Evolutionary conservation across 2,888 invertebrate species (phyloP), one percentile per base, ranked within the genome.

Genomic region (Lissonota sp.): DNA sequence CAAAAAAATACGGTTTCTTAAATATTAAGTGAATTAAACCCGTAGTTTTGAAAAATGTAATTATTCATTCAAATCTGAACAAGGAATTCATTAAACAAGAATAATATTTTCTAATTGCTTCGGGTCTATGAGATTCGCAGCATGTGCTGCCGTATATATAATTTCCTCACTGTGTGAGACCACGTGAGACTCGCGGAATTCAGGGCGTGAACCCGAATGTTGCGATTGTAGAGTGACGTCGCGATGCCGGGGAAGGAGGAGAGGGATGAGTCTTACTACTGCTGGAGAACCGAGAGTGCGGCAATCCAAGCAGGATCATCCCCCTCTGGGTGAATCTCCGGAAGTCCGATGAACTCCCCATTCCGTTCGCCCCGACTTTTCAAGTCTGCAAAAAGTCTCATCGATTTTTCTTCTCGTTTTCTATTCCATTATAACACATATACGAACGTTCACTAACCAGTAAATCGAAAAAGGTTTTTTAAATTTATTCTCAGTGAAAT

Each of bases 101-200:
- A 26, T 26, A 26, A 26, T 26, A 26, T 26, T 26, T 26, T 26
- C 26, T 3, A 26, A 26, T 26, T 3, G 26, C 26, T 26, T 26
- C 26, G 26, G 26, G 26, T 26, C 26, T 26, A 26, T 26, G 26
- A 3, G 26, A 3, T 26, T 26, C 26, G 26, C 26, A 26, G 26
- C 1, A 26, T 26, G 26, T 26, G 3, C 26, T 3, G 26, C 26
- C 26, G 26, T 26, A 26, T 26, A 26, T 26, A 26, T 26, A 26
- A 26, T 26, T 26, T 26, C 26, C 26, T 26, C 26, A 26, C 26
- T 26, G 26, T 14, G 71, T 10, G 77, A 64, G 44, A 58, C 53
- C 78, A 62, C 78, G 78, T 69, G 79, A 69, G 44, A 26, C 79
- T 57, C 58, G 55, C 42, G 64, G 70, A 79, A 70, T 69, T 79